A percentile compares a stretch with the other conserved stretches of the same genome.
These are phyloP conservation scores for Arion vulgaris DNA, from an alignment of 1,140 invertebrate genomes.

Conservation along the genomic window DNA sequence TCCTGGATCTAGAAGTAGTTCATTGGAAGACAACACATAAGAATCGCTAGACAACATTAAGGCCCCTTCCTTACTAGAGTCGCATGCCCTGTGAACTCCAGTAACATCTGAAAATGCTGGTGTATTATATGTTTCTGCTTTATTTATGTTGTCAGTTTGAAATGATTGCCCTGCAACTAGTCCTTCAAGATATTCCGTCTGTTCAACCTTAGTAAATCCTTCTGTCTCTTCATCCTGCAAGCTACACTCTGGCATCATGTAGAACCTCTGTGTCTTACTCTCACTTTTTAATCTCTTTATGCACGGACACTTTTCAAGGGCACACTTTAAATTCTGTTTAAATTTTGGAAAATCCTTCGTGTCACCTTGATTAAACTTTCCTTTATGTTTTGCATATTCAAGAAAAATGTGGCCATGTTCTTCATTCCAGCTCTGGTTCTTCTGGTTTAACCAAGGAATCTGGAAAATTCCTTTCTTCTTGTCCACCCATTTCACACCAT, in stretches of 20 bases:
- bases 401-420: not conserved
- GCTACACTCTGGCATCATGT: not conserved
- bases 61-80: not conserved
- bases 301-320: not conserved
- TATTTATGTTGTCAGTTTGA: no score
- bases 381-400: not conserved
- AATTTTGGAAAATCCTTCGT: not conserved
- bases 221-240: not conserved
- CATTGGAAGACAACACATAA: not conserved
- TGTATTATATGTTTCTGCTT: no score
- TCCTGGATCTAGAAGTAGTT: not conserved
- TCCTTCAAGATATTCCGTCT: not conserved
- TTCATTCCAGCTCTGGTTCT: not conserved
- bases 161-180: not conserved
- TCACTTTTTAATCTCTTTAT: not conserved
- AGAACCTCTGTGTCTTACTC: not conserved
- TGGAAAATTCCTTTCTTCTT: not conserved
- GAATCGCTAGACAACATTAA: not conserved
- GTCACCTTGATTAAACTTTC: not conserved
- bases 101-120: no score
- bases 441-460: not conserved
- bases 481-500: not conserved
- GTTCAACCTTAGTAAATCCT: not conserved
- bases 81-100: no score
- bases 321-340: not conserved